Conservation (phyloP, 2,888 invertebrate species). For the Drosophila subsilvestris region DNA sequence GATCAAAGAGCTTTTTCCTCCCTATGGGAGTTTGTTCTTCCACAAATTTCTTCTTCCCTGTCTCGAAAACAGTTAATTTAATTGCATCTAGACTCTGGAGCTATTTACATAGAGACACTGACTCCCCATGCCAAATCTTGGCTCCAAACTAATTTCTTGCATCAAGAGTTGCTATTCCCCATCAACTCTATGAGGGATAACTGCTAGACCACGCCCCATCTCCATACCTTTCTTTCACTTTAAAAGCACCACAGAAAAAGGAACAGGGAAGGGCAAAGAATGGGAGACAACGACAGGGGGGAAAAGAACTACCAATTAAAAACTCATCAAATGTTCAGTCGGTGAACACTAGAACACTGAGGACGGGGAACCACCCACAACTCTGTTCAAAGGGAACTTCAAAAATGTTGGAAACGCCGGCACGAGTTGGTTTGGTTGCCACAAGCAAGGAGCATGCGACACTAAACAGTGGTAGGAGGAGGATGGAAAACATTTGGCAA, state of each 20-base stretch:
- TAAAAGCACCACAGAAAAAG: conserved; percentile 1
- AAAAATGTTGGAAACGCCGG: conserved; percentile 16
- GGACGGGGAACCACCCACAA: background rate
- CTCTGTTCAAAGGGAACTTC: conserved; percentile 40
- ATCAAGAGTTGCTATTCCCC: conserved; percentile 13
- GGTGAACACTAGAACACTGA: conserved; percentile 1
- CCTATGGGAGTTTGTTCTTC: background rate
- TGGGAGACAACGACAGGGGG: conserved; percentile 6
- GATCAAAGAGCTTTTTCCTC: no score
- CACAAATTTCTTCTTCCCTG: background rate
- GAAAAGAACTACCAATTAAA: conserved; percentile 41
- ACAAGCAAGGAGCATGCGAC: conserved; percentile 2
- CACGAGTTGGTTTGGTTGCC: conserved; percentile 30
- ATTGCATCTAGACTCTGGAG: conserved; percentile 17
- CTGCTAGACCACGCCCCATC: background rate
- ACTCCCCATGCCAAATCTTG: conserved; percentile 1
- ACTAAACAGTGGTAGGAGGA: background rate
- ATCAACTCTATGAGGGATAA: conserved; percentile 20
- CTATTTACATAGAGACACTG: conserved; percentile 25
- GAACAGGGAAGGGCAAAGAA: background rate
- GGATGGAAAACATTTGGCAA: conserved; percentile 44
- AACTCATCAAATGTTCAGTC: conserved; percentile 47
- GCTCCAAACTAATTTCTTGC: conserved; percentile 21
- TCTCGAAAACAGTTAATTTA: conserved; percentile 13
- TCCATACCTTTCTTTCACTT: conserved; percentile 7